Evolutionary conservation across 2,113 vertebrate genomes (phyloP).

Genomic region (Cavia porcellus): DNA sequence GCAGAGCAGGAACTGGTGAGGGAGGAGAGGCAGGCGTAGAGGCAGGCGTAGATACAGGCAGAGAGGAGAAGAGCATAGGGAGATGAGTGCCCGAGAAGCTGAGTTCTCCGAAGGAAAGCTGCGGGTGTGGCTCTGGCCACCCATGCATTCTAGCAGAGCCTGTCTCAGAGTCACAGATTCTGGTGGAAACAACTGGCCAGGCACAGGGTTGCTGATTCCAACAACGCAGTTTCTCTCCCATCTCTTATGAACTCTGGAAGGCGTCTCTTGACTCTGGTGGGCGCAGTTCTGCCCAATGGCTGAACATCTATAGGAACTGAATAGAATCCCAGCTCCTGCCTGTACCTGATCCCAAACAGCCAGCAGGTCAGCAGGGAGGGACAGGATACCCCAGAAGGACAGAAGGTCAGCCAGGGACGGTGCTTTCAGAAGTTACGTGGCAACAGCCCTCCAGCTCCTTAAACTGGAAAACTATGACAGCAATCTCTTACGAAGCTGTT

Average conservation of each 20-base stretch:
- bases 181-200: fast-evolving
- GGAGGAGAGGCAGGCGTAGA: neutral
- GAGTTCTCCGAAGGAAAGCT: neutral
- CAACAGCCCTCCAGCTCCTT: neutral
- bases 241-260: neutral
- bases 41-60: too few relatives aligned
- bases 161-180: fast-evolving
- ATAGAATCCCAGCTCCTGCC: too few relatives aligned
- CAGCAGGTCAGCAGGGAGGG: neutral
- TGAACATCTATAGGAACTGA: fast-evolving
- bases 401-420: neutral
- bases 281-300: fast-evolving
- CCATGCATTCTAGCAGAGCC: fast-evolving
- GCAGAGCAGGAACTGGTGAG: neutral
- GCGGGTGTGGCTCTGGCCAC: fast-evolving
- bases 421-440: neutral
- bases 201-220: neutral
- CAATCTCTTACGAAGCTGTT: neutral
- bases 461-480: neutral
- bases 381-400: neutral
- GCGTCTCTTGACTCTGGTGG: too few relatives aligned
- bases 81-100: neutral
- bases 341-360: neutral
- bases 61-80: too few relatives aligned
- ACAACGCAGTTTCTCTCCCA: fast-evolving